A percentile compares a stretch with the other conserved stretches of the same genome.
Evolutionary conservation across 2,888 invertebrate species (phyloP).

Genomic region (Netelia virgata): DNA sequence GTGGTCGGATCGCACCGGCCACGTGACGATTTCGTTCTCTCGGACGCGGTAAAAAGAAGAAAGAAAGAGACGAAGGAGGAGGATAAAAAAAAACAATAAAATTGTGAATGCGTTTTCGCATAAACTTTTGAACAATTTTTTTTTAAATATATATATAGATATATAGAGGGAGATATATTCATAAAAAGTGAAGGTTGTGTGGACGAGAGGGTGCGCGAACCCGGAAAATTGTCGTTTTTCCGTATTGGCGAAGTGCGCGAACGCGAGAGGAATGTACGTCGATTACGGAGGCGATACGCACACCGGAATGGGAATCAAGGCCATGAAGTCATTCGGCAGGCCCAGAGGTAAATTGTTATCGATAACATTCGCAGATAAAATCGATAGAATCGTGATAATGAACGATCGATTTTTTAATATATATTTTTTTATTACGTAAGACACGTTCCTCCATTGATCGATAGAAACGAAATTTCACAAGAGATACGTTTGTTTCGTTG

Average conservation of each 20-base stretch:
- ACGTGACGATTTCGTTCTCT: slow-evolving; percentile 53
- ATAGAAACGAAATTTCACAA: too few species aligned
- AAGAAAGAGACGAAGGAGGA: not conserved
- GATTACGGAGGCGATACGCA: slow-evolving; percentile 86
- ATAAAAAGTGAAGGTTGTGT: slow-evolving; percentile 35
- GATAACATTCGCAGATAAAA: slow-evolving; percentile 34
- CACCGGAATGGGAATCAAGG: slow-evolving; percentile 94
- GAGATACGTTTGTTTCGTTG: too few species aligned
- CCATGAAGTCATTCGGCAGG: slow-evolving; percentile 95
- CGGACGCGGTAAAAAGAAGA: not conserved
- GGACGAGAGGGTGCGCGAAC: slow-evolving; percentile 35
- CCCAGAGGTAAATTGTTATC: slow-evolving; percentile 89
- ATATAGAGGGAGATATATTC: not conserved
- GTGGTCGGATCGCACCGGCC: slow-evolving; percentile 58
- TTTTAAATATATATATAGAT: slow-evolving; percentile 2
- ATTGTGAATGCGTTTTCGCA: too few species aligned
- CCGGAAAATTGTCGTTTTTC: slow-evolving; percentile 5
- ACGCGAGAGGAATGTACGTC: slow-evolving; percentile 85
- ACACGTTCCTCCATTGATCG: too few species aligned
- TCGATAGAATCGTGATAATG: slow-evolving; percentile 58
- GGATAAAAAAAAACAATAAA: too few species aligned
- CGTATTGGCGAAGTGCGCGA: slow-evolving; percentile 52
- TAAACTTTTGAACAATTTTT: not conserved
- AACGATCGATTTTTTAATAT: slow-evolving; percentile 61
- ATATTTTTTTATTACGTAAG: too few species aligned